Conservation (phyloP, 2,888 invertebrate genomes). For the Leptinotarsa rubiginosa region DNA sequence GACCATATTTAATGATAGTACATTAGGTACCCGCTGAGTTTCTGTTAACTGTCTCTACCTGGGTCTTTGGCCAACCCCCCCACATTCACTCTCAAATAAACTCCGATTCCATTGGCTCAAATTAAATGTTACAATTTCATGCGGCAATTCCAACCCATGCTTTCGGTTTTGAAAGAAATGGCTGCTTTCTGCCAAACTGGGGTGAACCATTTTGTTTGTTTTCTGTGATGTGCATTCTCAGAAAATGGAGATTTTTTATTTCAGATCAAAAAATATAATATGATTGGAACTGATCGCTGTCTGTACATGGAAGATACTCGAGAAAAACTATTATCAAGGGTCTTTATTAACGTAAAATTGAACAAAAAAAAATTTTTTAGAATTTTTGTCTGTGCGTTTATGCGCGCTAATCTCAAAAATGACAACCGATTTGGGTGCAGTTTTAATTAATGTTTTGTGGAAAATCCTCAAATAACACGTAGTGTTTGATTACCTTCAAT, state of each 20-base stretch:
- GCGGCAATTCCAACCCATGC: constrained; percentile 42
- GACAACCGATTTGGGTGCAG: no score
- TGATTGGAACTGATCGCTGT: background rate
- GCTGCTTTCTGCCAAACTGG: constrained; percentile 35
- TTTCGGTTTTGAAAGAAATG: constrained; percentile 37
- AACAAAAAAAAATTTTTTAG: no score
- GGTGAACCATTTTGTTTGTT: constrained; percentile 44
- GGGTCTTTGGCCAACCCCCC: constrained; percentile 53
- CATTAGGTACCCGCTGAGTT: constrained; percentile 49
- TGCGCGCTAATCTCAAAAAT: no score
- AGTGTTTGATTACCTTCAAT: no score
- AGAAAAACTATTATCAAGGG: no score
- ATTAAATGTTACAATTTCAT: constrained; percentile 44
- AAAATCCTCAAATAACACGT: no score
- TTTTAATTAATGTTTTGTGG: no score
- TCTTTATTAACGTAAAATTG: no score
- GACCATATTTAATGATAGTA: constrained; percentile 33
- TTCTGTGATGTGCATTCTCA: background rate
- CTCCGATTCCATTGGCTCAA: constrained; percentile 61
- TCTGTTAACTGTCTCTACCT: constrained; percentile 54
- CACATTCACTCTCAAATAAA: constrained; percentile 57
- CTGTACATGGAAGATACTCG: no score
- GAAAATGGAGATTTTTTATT: background rate
- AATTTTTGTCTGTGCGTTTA: no score
- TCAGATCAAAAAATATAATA: background rate